Conservation (phyloP, 2,797 vertebrate species). For the Enoplosus armatus region DNA sequence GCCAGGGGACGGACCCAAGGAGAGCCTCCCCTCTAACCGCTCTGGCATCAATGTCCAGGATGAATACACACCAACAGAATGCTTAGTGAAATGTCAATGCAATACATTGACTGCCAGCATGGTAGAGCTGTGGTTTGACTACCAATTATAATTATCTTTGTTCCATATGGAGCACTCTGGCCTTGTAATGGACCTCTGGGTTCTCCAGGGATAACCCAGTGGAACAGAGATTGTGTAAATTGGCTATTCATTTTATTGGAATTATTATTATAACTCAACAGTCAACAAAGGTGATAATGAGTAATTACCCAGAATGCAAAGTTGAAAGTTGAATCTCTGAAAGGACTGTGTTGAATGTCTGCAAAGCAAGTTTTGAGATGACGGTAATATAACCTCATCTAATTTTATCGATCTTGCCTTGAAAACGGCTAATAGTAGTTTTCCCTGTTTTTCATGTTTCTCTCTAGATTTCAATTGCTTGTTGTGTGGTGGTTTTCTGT, state of each 20-base stretch:
- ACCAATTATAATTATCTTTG: not conserved
- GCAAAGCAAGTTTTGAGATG: not conserved
- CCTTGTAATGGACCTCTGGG: not conserved
- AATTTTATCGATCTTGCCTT: not conserved
- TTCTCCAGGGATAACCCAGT: not conserved
- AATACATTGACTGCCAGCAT: not conserved
- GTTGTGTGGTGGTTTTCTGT: not conserved
- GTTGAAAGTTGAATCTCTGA: not conserved
- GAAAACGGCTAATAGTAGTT: not conserved
- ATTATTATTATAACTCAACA: too few species aligned
- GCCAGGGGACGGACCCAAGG: slow-evolving; percentile 76
- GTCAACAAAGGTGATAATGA: too few species aligned
- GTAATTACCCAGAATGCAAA: not conserved
- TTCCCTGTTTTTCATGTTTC: not conserved
- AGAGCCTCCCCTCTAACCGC: slow-evolving; percentile 63
- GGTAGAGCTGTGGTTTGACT: not conserved
- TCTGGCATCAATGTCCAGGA: slow-evolving; percentile 30
- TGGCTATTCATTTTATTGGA: not conserved
- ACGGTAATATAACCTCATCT: not conserved
- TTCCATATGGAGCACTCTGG: not conserved
- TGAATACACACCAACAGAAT: slow-evolving; percentile 1
- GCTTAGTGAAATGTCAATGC: not conserved
- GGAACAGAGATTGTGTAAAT: not conserved
- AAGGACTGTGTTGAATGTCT: not conserved
- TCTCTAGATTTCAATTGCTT: not conserved